phyloP scores from a whole-genome alignment of 2,888 invertebrate species.

The Orthosia gracilis region DNA sequence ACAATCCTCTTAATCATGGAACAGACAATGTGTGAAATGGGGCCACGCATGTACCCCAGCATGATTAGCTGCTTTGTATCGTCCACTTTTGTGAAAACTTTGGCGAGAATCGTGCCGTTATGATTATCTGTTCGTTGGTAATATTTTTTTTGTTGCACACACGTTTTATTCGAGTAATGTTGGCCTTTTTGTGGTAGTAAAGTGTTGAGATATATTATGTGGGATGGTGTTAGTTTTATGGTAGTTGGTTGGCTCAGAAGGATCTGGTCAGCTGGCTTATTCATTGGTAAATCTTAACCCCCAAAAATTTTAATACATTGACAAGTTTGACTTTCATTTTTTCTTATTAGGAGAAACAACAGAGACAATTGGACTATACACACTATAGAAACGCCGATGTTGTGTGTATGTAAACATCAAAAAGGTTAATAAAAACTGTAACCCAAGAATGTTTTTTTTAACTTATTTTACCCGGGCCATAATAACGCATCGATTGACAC shows the following conservation, averaged over 20 bases:
- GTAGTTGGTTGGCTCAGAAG: neutral
- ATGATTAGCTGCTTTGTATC: conserved; percentile 87
- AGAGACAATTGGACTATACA: too few species aligned
- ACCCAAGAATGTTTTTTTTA: too few species aligned
- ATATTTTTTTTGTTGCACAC: conserved; percentile 58
- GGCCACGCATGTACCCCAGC: conserved; percentile 88
- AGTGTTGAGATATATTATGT: conserved; percentile 10
- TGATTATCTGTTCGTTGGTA: conserved; percentile 69
- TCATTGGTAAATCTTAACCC: neutral
- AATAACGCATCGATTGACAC: too few species aligned
- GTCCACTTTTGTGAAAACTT: conserved; percentile 83
- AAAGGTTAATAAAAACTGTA: too few species aligned
- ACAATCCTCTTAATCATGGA: conserved; percentile 91
- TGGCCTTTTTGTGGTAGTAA: conserved; percentile 32
- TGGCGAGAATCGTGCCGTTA: conserved; percentile 72
- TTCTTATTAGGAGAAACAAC: neutral
- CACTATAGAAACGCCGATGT: neutral
- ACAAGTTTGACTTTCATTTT: neutral
- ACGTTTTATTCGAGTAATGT: conserved; percentile 61
- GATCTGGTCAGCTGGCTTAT: neutral
- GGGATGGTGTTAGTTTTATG: neutral
- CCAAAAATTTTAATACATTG: neutral
- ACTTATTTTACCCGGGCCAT: too few species aligned
- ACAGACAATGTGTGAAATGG: conserved; percentile 89
- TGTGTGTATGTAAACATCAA: too few species aligned